phyloP scores from a whole-genome alignment of 2,888 invertebrate genomes.

The Cheilosia scutellata region DNA sequence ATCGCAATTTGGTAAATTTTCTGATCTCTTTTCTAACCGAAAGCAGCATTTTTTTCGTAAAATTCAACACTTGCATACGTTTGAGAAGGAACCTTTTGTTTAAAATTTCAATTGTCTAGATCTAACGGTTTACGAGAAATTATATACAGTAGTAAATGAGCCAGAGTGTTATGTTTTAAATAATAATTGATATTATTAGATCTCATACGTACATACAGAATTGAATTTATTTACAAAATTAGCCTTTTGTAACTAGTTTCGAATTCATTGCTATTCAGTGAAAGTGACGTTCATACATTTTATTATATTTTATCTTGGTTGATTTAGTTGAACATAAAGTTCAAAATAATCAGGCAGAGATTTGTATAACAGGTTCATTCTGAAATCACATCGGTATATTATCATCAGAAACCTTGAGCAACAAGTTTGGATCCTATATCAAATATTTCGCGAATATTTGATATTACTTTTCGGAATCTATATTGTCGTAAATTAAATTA shows the following conservation, averaged over 20 bases:
- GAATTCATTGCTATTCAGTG: not conserved
- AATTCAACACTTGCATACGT: too few species aligned
- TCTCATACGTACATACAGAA: not conserved
- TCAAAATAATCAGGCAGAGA: not conserved
- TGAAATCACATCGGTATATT: not conserved
- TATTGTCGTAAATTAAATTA: too few species aligned
- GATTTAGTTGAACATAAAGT: not conserved
- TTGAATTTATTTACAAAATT: not conserved
- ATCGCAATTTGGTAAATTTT: too few species aligned
- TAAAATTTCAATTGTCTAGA: not conserved
- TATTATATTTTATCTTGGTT: not conserved
- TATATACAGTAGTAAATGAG: not conserved
- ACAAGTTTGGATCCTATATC: too few species aligned
- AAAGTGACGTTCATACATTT: not conserved
- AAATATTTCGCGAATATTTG: too few species aligned
- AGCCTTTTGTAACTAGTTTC: not conserved
- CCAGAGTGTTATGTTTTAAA: not conserved
- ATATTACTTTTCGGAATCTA: too few species aligned
- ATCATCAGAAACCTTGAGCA: not conserved
- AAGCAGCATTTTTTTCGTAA: too few species aligned
- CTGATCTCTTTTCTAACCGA: too few species aligned
- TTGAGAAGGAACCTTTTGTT: not conserved
- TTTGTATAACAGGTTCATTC: not conserved
- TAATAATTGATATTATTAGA: not conserved
- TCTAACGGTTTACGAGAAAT: too few species aligned